Evolutionary conservation across 1,140 invertebrate genomes (phyloP), one percentile per base, ranked within the genome.

Genomic region (Ips typographus): DNA sequence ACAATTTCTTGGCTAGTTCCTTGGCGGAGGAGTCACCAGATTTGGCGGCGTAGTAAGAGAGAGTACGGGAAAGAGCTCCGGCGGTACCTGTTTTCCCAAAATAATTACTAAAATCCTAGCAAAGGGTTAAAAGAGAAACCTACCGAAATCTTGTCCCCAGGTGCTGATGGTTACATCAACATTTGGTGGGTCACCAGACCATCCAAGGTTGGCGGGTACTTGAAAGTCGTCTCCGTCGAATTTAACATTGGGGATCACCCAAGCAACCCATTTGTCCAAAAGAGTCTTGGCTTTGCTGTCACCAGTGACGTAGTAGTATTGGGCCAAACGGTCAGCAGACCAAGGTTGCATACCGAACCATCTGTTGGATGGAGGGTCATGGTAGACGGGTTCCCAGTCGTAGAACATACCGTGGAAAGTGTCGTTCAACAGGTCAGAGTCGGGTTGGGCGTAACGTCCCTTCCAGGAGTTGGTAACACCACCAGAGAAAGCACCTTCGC

Each of bases 391-490:
- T 67, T 73, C 71, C 71, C 71, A 73, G 43, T 73, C 68, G 47
- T 73, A 73, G 22, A 65, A 73, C 72, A 73, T 73, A 39, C 72
- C 72, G 49, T 73, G 47, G 72, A 73, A 73, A 49, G 72, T 73
- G 39, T 73, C 52, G n/a, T 56, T 55, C 1, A 55, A 38, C 5
- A 73, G 44, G 22, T 68, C 58, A 36, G 59, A 41, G n/a, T 70
- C 64, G 1, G 72, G 72, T 40, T 43, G 57, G 6, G 53, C 72
- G 40, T 71, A 73, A 57, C 69, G 62, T 59, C 72, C 72, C 5
- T 71, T 68, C 68, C 68, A 73, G 3, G 68, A 66, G 62, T 73
- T 73, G 60, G 72, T 73, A 6, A 67, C 72, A 41, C 72, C 72
- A 41, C 72, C 72, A 36, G 68, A 65, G 56, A 73, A 73, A 6